Evolutionary conservation across 2,888 invertebrate genomes (phyloP).

Genomic region (Anoplius nigerrimus): DNA sequence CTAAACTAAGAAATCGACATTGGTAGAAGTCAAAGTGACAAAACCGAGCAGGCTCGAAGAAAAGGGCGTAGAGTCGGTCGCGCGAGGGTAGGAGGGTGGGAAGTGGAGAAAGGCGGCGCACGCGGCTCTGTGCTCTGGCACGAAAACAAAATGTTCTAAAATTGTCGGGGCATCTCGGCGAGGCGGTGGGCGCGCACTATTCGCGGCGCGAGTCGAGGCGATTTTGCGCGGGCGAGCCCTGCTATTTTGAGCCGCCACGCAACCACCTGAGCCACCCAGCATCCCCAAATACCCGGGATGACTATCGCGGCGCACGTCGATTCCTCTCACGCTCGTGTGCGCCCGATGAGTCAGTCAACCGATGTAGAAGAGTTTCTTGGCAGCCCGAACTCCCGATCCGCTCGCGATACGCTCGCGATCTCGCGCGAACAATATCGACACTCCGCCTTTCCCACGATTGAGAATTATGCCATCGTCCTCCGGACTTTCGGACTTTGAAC

Average conservation of each 20-base stretch:
- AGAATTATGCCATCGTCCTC: too few relatives aligned
- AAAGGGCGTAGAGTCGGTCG: slow-evolving; percentile 9
- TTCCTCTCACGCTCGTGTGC: slow-evolving; percentile 21
- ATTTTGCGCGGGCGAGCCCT: slow-evolving; percentile 72
- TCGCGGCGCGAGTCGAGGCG: slow-evolving; percentile 67
- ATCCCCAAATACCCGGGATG: slow-evolving; percentile 71
- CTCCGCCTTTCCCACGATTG: too few relatives aligned
- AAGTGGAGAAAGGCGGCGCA: slow-evolving; percentile 27
- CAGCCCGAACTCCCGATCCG: slow-evolving; percentile 15
- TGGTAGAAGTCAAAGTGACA: too few relatives aligned
- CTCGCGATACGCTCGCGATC: not conserved
- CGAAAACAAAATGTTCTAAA: slow-evolving; percentile 69
- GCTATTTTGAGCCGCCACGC: slow-evolving; percentile 72
- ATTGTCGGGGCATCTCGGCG: slow-evolving; percentile 62
- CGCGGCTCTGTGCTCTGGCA: slow-evolving; percentile 49
- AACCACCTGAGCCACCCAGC: slow-evolving; percentile 72
- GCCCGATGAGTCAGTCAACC: slow-evolving; percentile 47
- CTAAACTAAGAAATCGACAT: too few relatives aligned
- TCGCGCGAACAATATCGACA: not conserved
- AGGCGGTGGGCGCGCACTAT: slow-evolving; percentile 72
- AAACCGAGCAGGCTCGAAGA: too few relatives aligned
- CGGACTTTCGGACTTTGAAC: too few relatives aligned
- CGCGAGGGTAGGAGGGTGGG: too few relatives aligned
- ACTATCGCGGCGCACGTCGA: slow-evolving; percentile 51
- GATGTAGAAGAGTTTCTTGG: slow-evolving; percentile 46